These are phyloP conservation scores for Ptilonorhynchus violaceus DNA, from an alignment of 2,113 vertebrate species.

Conservation along the genomic window DNA sequence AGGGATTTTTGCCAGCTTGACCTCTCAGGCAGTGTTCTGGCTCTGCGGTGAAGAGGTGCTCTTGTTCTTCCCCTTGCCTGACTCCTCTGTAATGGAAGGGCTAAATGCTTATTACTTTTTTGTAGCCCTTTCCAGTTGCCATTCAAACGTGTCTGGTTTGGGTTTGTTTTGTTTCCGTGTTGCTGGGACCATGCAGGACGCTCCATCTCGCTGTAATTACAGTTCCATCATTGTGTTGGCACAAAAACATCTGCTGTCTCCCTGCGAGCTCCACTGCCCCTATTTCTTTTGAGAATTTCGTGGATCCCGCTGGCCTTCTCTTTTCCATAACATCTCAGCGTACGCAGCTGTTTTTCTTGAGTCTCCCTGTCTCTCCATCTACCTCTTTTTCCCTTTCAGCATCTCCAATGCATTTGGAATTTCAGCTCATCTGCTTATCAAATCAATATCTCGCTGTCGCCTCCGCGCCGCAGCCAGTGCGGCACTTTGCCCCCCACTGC, in stretches of 20 bases:
- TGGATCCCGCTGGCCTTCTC: conserved; percentile 18
- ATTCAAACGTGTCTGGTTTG: background rate
- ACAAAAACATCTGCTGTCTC: conserved; percentile 49
- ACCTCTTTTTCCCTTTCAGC: background rate
- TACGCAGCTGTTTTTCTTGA: conserved; percentile 19
- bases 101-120: background rate
- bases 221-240: conserved; percentile 31
- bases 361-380: background rate
- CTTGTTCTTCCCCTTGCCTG: background rate
- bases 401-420: conserved; percentile 21
- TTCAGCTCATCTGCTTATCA: conserved; percentile 48
- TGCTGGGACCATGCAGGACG: background rate
- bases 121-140: background rate
- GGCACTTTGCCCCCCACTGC: background rate
- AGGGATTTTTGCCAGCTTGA: background rate
- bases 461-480: background rate
- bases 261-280: background rate
- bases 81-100: background rate
- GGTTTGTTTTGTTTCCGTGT: background rate
- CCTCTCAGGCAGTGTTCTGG: background rate
- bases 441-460: background rate
- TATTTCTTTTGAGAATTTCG: conserved; percentile 30
- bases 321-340: background rate
- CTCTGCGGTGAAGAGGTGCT: background rate
- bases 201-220: background rate